Conservation (phyloP, 2,113 vertebrate species). For the Tamias sibiricus region DNA sequence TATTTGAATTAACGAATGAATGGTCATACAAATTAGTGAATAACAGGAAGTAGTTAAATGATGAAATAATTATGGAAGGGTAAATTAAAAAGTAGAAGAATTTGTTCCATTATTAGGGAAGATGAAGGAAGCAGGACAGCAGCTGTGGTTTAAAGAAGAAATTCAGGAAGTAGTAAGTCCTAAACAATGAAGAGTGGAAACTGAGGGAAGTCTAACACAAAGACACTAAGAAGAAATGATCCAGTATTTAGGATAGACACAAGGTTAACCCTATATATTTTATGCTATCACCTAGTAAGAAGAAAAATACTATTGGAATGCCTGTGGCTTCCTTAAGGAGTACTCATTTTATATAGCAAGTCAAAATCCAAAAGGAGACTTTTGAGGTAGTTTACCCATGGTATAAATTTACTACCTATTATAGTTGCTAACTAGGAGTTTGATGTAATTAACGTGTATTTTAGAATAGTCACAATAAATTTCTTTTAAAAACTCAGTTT, state of each 20-base stretch:
- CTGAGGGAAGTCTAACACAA: background rate
- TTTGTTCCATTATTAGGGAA: background rate
- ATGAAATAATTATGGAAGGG: background rate
- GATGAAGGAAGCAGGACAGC: background rate
- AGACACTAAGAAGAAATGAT: background rate
- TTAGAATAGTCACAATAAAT: background rate
- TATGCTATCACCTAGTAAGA: background rate
- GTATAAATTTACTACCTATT: background rate
- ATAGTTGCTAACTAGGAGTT: background rate
- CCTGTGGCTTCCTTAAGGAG: background rate
- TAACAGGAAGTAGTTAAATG: background rate
- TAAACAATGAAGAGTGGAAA: background rate
- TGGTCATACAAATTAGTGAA: background rate
- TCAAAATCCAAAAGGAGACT: background rate
- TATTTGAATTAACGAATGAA: background rate
- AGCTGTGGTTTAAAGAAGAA: background rate
- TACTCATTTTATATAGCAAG: background rate
- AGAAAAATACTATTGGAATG: background rate
- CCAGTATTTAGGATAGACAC: background rate
- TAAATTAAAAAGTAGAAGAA: background rate
- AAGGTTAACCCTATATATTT: background rate
- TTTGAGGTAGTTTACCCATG: too few species aligned
- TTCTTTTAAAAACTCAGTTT: background rate
- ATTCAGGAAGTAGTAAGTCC: background rate
- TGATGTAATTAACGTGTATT: background rate